Evolutionary conservation across 2,888 invertebrate genomes (phyloP).

Genomic region (Papilio gigon): DNA sequence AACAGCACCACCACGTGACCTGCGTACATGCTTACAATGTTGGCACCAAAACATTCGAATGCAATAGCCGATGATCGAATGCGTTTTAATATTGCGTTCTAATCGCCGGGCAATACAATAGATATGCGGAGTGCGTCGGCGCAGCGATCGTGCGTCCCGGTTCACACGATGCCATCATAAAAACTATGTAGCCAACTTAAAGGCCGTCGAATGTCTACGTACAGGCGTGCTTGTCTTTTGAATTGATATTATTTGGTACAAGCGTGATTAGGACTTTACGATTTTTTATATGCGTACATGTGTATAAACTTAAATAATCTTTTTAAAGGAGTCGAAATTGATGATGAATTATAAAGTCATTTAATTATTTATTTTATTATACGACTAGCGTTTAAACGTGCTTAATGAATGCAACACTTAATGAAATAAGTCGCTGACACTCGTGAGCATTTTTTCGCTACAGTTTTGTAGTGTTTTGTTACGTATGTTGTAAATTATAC

Average conservation of each 20-base stretch:
- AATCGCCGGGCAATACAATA: constrained; percentile 40
- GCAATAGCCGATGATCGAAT: constrained; percentile 40
- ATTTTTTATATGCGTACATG: not conserved
- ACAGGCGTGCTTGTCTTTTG: constrained; percentile 29
- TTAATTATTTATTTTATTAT: too few species aligned
- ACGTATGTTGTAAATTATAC: constrained; percentile 6
- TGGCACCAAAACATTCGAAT: constrained; percentile 36
- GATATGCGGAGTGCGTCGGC: constrained; percentile 41
- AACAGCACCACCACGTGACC: not conserved
- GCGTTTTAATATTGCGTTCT: constrained; percentile 41
- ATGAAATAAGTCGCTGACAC: too few species aligned
- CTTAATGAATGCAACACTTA: too few species aligned
- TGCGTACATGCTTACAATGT: constrained; percentile 9
- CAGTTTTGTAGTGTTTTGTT: not conserved
- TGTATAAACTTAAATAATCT: not conserved
- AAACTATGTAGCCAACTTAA: constrained; percentile 41
- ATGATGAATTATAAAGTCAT: too few species aligned
- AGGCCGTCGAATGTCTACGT: constrained; percentile 37
- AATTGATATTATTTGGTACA: constrained; percentile 35
- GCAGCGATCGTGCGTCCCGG: constrained; percentile 42
- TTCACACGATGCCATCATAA: constrained; percentile 43
- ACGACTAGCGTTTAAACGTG: too few species aligned
- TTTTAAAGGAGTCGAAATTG: not conserved
- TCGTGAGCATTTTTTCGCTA: not conserved
- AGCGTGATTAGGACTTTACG: not conserved